Percentiles rank a stretch among this genome's conserved stretches.
Conservation (phyloP, 2,797 vertebrate genomes). For the Platalea minor region DNA sequence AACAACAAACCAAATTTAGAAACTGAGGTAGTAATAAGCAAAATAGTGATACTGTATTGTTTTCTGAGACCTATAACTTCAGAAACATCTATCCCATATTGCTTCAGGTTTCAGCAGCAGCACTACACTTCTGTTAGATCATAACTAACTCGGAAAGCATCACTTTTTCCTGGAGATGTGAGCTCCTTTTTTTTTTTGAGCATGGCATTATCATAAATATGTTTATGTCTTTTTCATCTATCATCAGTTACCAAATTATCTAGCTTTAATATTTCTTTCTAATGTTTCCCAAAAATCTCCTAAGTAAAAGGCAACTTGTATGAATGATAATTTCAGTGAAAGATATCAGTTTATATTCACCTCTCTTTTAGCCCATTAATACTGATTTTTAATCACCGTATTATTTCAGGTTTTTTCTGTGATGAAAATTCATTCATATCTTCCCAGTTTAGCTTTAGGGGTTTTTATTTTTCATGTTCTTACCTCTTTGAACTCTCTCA, state of each 20-base stretch:
- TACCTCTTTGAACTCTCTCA: background rate
- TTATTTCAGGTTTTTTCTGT: background rate
- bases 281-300: background rate
- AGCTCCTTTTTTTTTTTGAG: background rate
- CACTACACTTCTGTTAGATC: background rate
- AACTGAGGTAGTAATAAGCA: background rate
- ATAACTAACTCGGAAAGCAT: background rate
- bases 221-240: background rate
- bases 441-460: background rate
- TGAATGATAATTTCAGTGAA: background rate
- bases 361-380: background rate
- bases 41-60: background rate
- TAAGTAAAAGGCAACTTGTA: background rate
- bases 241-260: background rate
- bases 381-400: background rate
- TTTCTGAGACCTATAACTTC: background rate
- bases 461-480: background rate
- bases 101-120: background rate
- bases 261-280: background rate
- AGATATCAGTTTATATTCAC: background rate
- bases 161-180: background rate
- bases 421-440: background rate
- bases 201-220: background rate
- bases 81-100: background rate
- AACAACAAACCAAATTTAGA: background rate